Conservation (phyloP, 1,140 invertebrate species). For the Pseudomyrmex pallidus region DNA sequence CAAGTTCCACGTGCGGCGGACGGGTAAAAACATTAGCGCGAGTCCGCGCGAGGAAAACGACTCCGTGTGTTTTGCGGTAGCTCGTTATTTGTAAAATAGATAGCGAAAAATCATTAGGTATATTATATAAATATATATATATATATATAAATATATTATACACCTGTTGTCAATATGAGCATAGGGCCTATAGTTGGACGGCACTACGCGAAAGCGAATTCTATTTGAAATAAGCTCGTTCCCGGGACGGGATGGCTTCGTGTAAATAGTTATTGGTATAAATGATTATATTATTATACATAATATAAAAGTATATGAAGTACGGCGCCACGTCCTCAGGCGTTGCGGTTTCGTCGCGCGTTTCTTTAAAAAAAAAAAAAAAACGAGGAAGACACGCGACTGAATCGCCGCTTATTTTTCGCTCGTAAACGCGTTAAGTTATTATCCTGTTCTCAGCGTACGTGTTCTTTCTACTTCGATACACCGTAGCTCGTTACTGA, state of each 20-base stretch:
- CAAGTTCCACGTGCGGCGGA: slow-evolving; percentile 67
- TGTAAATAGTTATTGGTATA: slow-evolving; percentile 79
- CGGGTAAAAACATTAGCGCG: slow-evolving; percentile 31
- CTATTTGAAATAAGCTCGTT: slow-evolving; percentile 78
- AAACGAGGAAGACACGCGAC: slow-evolving; percentile 11
- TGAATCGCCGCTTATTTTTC: slow-evolving; percentile 43
- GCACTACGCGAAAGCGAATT: slow-evolving; percentile 76
- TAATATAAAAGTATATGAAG: slow-evolving; percentile 24
- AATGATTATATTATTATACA: slow-evolving; percentile 51
- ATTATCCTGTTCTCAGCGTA: slow-evolving; percentile 20
- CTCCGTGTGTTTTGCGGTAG: slow-evolving; percentile 57
- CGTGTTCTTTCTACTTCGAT: slow-evolving; percentile 5
- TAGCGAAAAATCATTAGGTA: slow-evolving; percentile 80
- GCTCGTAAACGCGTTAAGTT: slow-evolving; percentile 45
- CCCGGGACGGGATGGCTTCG: slow-evolving; percentile 66
- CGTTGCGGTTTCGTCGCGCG: slow-evolving; percentile 47
- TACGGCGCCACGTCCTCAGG: slow-evolving; percentile 16
- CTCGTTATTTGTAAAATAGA: slow-evolving; percentile 80
- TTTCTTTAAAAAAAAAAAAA: background rate
- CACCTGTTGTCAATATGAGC: slow-evolving; percentile 83
- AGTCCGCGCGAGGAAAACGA: slow-evolving; percentile 35
- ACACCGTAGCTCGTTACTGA: slow-evolving; percentile 19
- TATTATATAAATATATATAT: slow-evolving; percentile 58
- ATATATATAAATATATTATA: slow-evolving; percentile 74
- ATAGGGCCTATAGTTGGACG: slow-evolving; percentile 80